phyloP scores from a whole-genome alignment of 1,140 invertebrate genomes.

The Euschistus heros region DNA sequence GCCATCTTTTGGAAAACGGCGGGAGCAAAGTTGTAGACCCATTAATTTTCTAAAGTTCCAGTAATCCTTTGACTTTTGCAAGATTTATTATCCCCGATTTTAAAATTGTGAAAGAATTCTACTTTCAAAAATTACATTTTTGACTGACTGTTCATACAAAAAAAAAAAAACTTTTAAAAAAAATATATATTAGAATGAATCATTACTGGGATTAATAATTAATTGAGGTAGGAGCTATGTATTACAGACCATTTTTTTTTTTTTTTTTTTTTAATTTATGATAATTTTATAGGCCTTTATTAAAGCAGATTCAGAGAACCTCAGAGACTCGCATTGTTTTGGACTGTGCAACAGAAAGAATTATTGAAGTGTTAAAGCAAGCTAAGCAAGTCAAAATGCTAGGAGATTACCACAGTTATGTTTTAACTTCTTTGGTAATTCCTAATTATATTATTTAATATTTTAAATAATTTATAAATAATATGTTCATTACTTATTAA shows the following conservation, averaged over 20 bases:
- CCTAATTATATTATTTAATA: background rate
- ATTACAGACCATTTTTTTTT: too few relatives aligned
- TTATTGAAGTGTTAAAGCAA: conserved; percentile 57
- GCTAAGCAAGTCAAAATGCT: conserved; percentile 72
- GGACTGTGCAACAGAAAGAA: conserved; percentile 57
- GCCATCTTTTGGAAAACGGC: too few relatives aligned
- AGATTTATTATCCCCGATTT: conserved; percentile 42
- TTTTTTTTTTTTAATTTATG: background rate
- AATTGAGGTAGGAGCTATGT: background rate
- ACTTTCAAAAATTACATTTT: conserved; percentile 46
- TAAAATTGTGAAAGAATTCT: conserved; percentile 66
- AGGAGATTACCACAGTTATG: conserved; percentile 54
- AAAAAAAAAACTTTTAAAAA: too few relatives aligned
- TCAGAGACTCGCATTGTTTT: conserved; percentile 65
- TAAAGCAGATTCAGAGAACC: conserved; percentile 64
- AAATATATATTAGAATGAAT: too few relatives aligned
- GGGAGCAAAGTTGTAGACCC: too few relatives aligned
- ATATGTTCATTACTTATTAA: background rate
- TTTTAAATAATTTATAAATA: background rate
- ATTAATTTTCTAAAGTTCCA: too few relatives aligned
- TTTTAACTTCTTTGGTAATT: conserved; percentile 46
- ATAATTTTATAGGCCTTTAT: conserved; percentile 44
- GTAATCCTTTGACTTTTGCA: too few relatives aligned
- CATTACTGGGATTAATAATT: too few relatives aligned
- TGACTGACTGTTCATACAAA: too few relatives aligned